Base-by-base conservation (phyloP, 2,888 invertebrate species). In the Pelosia muscerda region DNA sequence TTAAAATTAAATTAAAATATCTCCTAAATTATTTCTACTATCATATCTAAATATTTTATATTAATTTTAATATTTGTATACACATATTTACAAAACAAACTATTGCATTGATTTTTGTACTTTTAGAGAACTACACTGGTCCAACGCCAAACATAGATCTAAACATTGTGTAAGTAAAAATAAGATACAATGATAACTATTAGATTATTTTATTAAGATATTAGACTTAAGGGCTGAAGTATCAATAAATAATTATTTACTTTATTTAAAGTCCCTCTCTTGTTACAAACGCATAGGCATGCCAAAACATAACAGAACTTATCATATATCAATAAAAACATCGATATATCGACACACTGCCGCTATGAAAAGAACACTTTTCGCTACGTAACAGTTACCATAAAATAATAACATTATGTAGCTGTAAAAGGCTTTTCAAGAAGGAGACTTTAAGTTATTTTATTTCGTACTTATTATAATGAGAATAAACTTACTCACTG, bases 31-130 rank as follows among this genome's bases (percentile, higher is more conserved):
- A 76, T 64, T 71, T 69, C 72, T 54, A 67, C 66, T 75, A 78
- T 66, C 65, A 66, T 69, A 73, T 68, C 76, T 74, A 79, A 79
- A 76, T 71, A 84, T 83, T 86, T 85, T 86, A 88, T 87, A 87
- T 86, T 87, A 87, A 85, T 89, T 84, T 86, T 84, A 86, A 85
- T 84, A 85, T 84, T 88, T 89, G 90, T 94, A 93, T 93, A 92
- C 93, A 94, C 93, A 94, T 94, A 94, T 94, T 94, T 94, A 94
- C 94, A 94, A 92, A 90, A 90, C 79, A 88, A 85, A 84, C 81
- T 86, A 90, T 91, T 90, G 86, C 86, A 84, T 87, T 85, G 77
- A 70, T 76, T 85, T 83, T 84, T 86, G 84, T 84, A 84, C 85
- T 85, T 75, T 78, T 72, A 72, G 69, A 76, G 68, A 77, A 79